These are phyloP conservation scores for Spongilla lacustris DNA, from an alignment of 37 sponge, comb jelly and placozoan species.

Conservation along the genomic window DNA sequence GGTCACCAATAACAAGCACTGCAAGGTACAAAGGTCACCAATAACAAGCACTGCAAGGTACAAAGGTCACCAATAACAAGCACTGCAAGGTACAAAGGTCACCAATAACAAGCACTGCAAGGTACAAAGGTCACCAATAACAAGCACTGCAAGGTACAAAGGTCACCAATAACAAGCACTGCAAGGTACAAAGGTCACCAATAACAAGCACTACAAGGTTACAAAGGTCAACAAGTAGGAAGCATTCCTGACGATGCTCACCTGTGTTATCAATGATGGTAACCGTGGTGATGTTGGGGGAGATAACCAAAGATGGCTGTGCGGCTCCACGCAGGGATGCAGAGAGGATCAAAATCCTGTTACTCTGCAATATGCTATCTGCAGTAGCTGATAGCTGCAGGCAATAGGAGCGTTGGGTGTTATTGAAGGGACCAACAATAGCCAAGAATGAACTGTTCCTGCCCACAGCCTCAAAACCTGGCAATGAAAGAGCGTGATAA, in stretches of 20 bases:
- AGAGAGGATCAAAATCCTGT: not conserved
- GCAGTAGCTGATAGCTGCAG: not conserved
- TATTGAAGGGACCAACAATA: not conserved
- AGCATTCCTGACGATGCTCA: no score
- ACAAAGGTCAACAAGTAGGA: no score
- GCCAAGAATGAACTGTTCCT: not conserved
- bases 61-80: constrained; percentile 27
- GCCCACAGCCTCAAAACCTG: not conserved
- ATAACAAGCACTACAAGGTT: constrained; percentile 25
- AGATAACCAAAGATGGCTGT: not conserved
- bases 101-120: constrained; percentile 41
- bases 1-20: constrained; percentile 45
- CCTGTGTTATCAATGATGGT: not conserved
- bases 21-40: constrained; percentile 5
- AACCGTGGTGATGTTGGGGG: not conserved
- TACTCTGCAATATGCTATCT: not conserved
- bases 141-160: constrained; percentile 4
- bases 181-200: constrained; percentile 5
- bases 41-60: constrained; percentile 23
- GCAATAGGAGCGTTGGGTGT: not conserved
- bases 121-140: constrained; percentile 22
- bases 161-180: constrained; percentile 45
- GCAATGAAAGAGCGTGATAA: not conserved
- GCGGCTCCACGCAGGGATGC: not conserved
- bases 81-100: constrained; percentile 2